phyloP scores from a whole-genome alignment of 2,113 vertebrate genomes.

The Lonchura striata region DNA sequence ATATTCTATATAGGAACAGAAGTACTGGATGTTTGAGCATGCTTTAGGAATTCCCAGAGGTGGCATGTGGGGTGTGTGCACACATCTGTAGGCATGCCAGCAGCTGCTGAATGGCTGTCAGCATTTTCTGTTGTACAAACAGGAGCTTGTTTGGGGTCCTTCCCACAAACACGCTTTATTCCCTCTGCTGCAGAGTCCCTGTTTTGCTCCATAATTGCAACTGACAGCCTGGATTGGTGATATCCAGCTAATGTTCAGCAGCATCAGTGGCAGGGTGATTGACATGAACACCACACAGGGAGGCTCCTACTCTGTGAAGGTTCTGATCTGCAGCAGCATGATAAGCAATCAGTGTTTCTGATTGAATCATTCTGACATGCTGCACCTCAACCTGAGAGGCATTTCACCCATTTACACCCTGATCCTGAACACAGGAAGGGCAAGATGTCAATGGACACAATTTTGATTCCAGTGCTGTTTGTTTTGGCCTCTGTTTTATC shows the following conservation, averaged over 20 bases:
- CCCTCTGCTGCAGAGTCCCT: background rate
- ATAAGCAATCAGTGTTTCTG: background rate
- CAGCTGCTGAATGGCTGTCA: background rate
- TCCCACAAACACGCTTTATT: background rate
- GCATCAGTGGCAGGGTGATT: background rate
- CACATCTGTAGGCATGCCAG: background rate
- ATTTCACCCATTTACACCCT: background rate
- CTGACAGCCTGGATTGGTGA: background rate
- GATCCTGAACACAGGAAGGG: background rate
- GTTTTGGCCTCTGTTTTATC: background rate
- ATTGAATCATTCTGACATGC: background rate
- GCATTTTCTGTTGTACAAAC: background rate
- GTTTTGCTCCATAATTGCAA: background rate
- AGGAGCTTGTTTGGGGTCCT: background rate
- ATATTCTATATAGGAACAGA: background rate
- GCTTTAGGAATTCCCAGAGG: background rate
- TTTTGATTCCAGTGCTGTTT: background rate
- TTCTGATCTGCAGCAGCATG: background rate
- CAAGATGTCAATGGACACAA: background rate
- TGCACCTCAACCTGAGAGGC: background rate
- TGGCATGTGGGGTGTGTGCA: fast-evolving
- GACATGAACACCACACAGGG: background rate
- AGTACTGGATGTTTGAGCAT: background rate
- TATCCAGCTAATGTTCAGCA: background rate
- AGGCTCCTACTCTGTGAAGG: background rate